phyloP scores from a whole-genome alignment of 64 coral and sea anemone species.

The Actinia equina region DNA sequence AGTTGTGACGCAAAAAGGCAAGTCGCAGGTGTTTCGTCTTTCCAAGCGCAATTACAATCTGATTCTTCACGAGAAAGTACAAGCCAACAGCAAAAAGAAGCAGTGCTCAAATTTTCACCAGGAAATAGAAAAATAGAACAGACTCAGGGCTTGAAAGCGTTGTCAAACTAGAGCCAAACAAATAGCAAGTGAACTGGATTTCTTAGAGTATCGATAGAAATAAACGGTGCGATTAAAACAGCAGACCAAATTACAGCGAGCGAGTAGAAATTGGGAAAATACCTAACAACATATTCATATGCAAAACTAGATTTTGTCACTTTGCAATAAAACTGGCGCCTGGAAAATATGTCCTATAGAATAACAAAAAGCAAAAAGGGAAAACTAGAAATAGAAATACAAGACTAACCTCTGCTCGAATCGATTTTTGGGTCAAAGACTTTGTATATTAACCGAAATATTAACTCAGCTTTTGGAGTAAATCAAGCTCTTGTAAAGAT shows the following conservation, averaged over 20 bases:
- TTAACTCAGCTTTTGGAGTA: not conserved
- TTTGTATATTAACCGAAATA: too few species aligned
- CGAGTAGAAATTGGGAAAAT: conserved; percentile 1
- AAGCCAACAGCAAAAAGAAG: not conserved
- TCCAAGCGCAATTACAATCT: not conserved
- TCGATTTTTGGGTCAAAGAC: not conserved
- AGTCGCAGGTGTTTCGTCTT: conserved; percentile 17
- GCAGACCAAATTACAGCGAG: conserved; percentile 5
- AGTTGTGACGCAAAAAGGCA: not conserved
- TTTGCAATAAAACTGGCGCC: not conserved
- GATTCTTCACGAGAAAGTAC: not conserved
- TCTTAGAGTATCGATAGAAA: conserved; percentile 2
- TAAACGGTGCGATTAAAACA: not conserved
- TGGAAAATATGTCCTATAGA: not conserved
- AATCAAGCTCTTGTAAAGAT: not conserved
- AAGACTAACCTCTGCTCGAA: not conserved
- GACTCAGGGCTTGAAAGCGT: not conserved
- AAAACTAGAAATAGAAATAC: not conserved
- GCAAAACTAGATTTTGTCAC: not conserved
- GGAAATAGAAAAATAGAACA: conserved; percentile 6
- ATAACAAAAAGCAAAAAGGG: not conserved
- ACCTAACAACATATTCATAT: not conserved
- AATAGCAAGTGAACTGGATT: not conserved
- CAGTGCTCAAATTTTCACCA: not conserved
- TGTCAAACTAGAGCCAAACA: not conserved